Evolutionary conservation across 2,113 vertebrate genomes (phyloP).

Genomic region (Sceloporus tristichus): DNA sequence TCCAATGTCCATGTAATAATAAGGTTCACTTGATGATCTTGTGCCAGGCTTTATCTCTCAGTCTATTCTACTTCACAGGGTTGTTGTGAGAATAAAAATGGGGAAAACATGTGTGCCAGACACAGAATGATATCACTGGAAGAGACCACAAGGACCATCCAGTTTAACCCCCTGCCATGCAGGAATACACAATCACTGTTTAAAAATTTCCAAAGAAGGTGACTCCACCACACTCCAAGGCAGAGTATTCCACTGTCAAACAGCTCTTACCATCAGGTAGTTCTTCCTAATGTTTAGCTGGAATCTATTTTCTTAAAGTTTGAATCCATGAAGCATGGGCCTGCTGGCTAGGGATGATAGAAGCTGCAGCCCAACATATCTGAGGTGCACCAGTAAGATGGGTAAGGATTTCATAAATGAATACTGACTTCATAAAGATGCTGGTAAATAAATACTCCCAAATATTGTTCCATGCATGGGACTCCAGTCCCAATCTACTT

Average conservation of each 20-base stretch:
- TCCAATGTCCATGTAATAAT: not conserved
- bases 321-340: not conserved
- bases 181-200: not conserved
- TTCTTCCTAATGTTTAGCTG: no score
- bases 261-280: no score
- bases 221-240: no score
- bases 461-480: not conserved
- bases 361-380: not conserved
- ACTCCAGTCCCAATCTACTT: not conserved
- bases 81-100: not conserved
- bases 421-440: no score
- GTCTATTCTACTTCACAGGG: not conserved
- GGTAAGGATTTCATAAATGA: not conserved
- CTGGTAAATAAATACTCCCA: not conserved
- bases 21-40: not conserved
- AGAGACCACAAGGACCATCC: not conserved
- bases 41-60: not conserved
- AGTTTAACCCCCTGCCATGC: not conserved
- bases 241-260: no score
- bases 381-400: not conserved
- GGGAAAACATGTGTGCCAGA: no score
- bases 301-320: no score
- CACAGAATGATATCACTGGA: not conserved
- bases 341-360: no score
- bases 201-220: no score